A percentile compares a stretch with the other conserved stretches of the same genome.
phyloP scores from a whole-genome alignment of 2,113 vertebrate species.

The Mesembrinibis cayennensis region DNA sequence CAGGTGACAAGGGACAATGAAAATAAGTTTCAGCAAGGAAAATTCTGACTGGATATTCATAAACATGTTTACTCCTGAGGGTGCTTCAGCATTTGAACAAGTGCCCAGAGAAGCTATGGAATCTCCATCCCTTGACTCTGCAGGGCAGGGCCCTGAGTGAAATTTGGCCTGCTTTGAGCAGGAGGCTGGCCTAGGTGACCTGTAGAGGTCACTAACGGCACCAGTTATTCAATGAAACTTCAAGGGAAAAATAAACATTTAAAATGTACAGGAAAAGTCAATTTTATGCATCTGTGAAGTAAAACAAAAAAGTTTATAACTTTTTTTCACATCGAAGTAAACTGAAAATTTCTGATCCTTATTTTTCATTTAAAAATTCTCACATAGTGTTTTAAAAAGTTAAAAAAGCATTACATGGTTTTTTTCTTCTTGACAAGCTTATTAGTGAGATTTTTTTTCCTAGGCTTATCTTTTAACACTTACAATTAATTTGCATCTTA shows the following conservation, averaged over 20 bases:
- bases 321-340: not conserved
- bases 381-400: not conserved
- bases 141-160: not conserved
- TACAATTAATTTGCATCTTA: not conserved
- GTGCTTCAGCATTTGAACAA: not conserved
- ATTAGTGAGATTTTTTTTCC: not conserved
- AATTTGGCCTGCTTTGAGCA: not conserved
- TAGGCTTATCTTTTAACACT: not conserved
- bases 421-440: not conserved
- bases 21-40: not conserved
- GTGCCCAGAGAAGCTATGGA: not conserved
- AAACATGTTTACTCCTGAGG: not conserved
- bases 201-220: not conserved
- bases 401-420: fast-evolving
- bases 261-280: not conserved
- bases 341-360: not conserved
- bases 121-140: not conserved
- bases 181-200: not conserved
- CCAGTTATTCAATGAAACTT: not conserved
- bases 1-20: not conserved
- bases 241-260: not conserved
- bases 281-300: not conserved
- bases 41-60: not conserved
- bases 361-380: not conserved
- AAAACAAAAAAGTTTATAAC: not conserved